phyloP scores from a whole-genome alignment of 2,888 invertebrate species.

The Plebejus argus region DNA sequence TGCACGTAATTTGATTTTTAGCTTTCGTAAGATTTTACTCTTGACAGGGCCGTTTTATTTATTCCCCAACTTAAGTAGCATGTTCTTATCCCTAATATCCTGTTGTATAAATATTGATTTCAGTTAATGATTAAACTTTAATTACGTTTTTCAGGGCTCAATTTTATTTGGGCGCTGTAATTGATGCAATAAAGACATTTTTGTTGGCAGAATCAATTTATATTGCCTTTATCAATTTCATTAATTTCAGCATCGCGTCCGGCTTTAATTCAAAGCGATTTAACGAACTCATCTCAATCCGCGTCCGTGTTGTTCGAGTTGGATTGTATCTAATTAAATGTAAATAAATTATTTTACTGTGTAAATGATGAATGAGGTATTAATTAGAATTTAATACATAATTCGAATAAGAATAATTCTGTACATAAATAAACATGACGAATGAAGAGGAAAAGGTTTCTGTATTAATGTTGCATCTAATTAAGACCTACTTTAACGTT shows the following conservation, averaged over 20 bases:
- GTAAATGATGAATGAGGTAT: not conserved
- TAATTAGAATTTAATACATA: not conserved
- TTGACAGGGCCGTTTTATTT: not conserved
- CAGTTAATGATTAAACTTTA: not conserved
- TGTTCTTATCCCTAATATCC: not conserved
- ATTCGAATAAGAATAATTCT: not conserved
- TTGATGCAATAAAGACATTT: constrained; percentile 13
- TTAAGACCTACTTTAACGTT: not conserved
- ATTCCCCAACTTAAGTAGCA: not conserved
- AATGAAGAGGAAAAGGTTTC: not conserved
- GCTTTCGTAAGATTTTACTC: not conserved
- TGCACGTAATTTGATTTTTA: constrained; percentile 18
- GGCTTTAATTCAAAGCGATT: constrained; percentile 20
- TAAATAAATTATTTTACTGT: constrained; percentile 10
- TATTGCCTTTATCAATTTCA: constrained; percentile 21
- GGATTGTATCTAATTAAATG: constrained; percentile 28
- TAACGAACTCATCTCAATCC: constrained; percentile 17
- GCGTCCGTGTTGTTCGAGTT: constrained; percentile 44
- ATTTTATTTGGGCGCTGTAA: not conserved
- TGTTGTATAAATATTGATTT: not conserved
- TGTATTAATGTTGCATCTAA: not conserved
- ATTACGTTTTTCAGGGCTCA: not conserved
- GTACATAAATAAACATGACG: not conserved
- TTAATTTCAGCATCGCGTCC: constrained; percentile 10
- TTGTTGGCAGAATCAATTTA: constrained; percentile 18